These are phyloP conservation scores for Montipora foliosa DNA, from an alignment of 64 coral and sea anemone genomes.

Conservation along the genomic window DNA sequence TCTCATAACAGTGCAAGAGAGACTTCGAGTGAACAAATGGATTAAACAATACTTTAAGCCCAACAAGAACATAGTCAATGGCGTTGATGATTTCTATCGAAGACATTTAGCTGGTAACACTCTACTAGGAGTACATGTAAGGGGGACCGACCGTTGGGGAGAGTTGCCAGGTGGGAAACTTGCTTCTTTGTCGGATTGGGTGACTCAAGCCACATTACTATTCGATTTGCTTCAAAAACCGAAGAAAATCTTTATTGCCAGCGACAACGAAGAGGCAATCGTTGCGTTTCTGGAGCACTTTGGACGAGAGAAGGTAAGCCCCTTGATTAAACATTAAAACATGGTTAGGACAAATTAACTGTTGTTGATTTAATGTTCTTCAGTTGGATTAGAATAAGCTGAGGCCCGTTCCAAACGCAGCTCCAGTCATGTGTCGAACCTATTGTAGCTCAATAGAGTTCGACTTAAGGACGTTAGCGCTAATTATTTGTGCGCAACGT, in stretches of 20 bases:
- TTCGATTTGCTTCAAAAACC: conserved; percentile 46
- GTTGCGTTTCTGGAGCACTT: conserved; percentile 65
- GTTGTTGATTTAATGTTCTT: no score
- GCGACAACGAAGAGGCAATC: conserved; percentile 77
- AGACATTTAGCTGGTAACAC: conserved; percentile 27
- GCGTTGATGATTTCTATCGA: conserved; percentile 47
- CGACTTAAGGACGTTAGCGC: no score
- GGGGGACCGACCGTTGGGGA: conserved; percentile 68
- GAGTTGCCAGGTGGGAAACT: conserved; percentile 55
- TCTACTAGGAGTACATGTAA: conserved; percentile 76
- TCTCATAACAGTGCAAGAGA: conserved; percentile 50
- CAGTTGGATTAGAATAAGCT: no score
- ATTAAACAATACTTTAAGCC: conserved; percentile 47
- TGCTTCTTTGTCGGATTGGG: conserved; percentile 42
- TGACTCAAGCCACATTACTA: conserved; percentile 38
- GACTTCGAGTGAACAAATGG: conserved; percentile 41
- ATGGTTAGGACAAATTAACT: no score
- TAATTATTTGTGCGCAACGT: no score
- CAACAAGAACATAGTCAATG: conserved; percentile 3
- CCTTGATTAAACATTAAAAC: no score
- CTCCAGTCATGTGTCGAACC: no score
- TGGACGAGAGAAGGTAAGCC: conserved; percentile 50
- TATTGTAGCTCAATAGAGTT: no score
- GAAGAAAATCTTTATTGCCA: conserved; percentile 82
- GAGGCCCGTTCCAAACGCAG: no score